A percentile compares a stretch with the other conserved stretches of the same genome.
Evolutionary conservation across 2,113 vertebrate genomes (phyloP).

Genomic region (Aramus guarauna): DNA sequence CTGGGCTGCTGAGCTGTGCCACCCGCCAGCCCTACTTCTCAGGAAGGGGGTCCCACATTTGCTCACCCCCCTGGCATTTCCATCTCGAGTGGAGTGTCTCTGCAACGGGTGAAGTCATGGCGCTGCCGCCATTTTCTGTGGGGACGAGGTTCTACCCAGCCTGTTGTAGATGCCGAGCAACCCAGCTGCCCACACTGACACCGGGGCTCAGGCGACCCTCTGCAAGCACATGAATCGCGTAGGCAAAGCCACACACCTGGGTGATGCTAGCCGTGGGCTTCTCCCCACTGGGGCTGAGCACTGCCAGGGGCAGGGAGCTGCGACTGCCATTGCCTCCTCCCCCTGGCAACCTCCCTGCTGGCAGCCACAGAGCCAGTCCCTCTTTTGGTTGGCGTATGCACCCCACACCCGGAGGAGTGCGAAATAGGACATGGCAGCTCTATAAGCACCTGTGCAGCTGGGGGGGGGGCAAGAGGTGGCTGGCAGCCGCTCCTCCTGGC

Average conservation of each 20-base stretch:
- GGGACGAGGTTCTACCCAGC: background rate
- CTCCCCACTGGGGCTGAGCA: background rate
- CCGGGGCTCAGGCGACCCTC: fast-evolving
- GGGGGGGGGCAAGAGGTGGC: background rate
- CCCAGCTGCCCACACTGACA: fast-evolving
- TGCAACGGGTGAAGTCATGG: fast-evolving
- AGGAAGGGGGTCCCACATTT: fast-evolving
- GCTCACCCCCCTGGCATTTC: background rate
- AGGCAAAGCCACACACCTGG: background rate
- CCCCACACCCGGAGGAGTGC: background rate
- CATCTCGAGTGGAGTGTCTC: background rate
- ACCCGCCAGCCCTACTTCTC: background rate
- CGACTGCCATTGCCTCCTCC: fast-evolving
- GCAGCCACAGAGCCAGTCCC: background rate
- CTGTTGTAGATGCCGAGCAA: background rate
- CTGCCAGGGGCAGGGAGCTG: fast-evolving
- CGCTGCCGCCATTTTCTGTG: fast-evolving
- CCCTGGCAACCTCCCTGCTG: background rate
- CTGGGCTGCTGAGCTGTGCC: background rate
- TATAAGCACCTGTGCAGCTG: background rate
- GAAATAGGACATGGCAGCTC: background rate
- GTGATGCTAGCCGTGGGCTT: background rate
- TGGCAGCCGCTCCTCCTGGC: background rate
- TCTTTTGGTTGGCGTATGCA: fast-evolving
- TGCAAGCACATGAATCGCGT: fast-evolving